Evolutionary conservation across 2,113 vertebrate genomes (phyloP), one percentile per base, ranked within the genome.

Genomic region (Anas platyrhynchos): DNA sequence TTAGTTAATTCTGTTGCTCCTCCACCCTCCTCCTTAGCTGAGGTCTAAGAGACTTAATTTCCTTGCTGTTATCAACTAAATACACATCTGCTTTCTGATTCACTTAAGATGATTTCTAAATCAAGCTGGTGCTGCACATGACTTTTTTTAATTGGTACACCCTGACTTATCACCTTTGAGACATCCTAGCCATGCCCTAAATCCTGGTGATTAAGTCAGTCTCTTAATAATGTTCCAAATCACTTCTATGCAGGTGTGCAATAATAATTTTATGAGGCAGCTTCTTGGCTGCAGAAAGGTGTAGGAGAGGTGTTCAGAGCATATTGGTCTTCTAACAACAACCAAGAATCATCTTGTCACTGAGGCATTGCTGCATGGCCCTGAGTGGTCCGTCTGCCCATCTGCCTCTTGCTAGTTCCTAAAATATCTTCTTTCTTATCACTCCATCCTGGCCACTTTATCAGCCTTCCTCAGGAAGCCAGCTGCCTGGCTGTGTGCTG

Each of bases 51-150:
- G 55, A 83, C 36, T 92, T 93, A 77, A 81, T 90, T 95, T 90
- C 65, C 22, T 83, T 0, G 0, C 73, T 43, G n/a, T 81, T 93
- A 90, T 86, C 91, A 93, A 29, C 72, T 83, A 78, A 86, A 91
- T 15, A 65, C 88, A 90, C 59, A 92, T 94, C 88, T 83, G 86
- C 86, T 92, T 94, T 93, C 94, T 81, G 91, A 88, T 95, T 88
- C 80, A 92, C 88, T 83, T 78, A 83, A 59, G 73, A 81, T 86
- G 88, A 83, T 90, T 94, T 91, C 93, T 86, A 93, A 88, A 96
- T 93, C 86, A 90, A 90, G 61, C 31, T 74, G 36, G 43, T 86
- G 65, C 27, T 71, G 63, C 61, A 78, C 63, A 90, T 88, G 86
- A 71, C 69, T 92, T 74, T 90, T 88, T 86, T 75, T 90, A 90